Evolutionary conservation across 2,797 vertebrate species (phyloP), one percentile per base, ranked within the genome.

Genomic region (Argyrosomus regius): DNA sequence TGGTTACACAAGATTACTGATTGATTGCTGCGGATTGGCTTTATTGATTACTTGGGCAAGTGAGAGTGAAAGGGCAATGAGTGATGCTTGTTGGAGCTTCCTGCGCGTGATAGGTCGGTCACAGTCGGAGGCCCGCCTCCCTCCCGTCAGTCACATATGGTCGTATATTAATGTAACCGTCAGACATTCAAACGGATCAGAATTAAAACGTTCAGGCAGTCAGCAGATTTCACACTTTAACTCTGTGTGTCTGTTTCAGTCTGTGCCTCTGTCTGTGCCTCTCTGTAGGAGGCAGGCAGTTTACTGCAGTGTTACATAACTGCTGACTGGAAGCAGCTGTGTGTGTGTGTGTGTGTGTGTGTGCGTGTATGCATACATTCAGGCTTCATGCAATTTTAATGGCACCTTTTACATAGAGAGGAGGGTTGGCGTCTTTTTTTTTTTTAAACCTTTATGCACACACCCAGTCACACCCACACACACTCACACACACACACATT

Each of bases 281-380:
- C 6, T 72, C 72, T 74, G 79, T 63, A 80, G 80, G 83, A 84
- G 87, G 77, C 79, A 76, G 65, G 75, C 69, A 78, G 58, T 90
- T 91, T 87, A 87, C 91, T 94, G 92, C 93, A 94, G 94, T 88
- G 88, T 95, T 96, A 89, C 78, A 69, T 95, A 95, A 96, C 86
- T 81, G 88, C 87, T 87, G 91, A 92, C 89, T 90, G 31, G 75
- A 86, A 87, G 86, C 83, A 85, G 78, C 72, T 72, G 81, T 59
- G 74, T 74, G 79, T 81, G 77, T 78, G 54, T 78, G 78, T 70
- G 31, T 62, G 75, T 67, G 72, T 69, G 68, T 64, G 65, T 54
- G 75, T 69, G 26, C 58, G 43, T 22, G 61, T 3, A 1, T 6
- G 45, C n/a, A 57, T 56, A 74, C 63, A 71, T 69, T 54, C 79